Evolutionary conservation across 2,797 vertebrate genomes (phyloP).

Genomic region (Platalea minor): DNA sequence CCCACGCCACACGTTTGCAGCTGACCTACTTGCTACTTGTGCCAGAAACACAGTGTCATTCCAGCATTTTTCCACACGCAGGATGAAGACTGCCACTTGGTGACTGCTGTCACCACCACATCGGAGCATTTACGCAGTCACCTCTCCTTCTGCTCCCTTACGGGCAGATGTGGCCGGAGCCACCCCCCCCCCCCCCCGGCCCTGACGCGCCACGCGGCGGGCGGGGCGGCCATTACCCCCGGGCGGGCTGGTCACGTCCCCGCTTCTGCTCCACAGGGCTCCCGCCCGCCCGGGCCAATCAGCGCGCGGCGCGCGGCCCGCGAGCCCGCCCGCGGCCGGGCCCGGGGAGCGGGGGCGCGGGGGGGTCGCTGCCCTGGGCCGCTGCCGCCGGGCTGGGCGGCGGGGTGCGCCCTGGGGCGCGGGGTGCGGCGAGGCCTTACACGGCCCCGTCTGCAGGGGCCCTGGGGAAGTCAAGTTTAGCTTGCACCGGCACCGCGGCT

Average conservation of each 20-base stretch:
- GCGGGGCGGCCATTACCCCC: rapidly evolving
- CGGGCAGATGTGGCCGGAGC: rapidly evolving
- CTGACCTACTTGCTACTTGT: background rate
- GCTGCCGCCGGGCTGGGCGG: no score
- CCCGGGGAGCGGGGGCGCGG: no score
- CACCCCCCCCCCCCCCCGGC: no score
- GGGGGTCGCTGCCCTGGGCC: background rate
- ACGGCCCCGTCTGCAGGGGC: no score
- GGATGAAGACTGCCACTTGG: no score
- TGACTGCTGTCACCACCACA: background rate
- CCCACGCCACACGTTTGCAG: background rate
- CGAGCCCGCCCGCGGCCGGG: no score
- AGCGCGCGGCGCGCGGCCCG: no score
- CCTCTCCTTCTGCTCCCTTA: background rate
- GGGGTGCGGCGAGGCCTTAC: no score
- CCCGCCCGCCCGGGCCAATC: background rate
- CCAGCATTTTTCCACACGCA: background rate
- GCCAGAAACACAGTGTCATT: background rate
- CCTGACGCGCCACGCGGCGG: rapidly evolving
- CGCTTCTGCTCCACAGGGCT: rapidly evolving
- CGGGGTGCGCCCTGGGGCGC: no score
- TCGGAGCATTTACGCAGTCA: rapidly evolving
- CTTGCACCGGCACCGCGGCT: no score
- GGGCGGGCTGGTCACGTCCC: rapidly evolving
- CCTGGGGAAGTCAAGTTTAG: no score